Evolutionary conservation across 2,113 vertebrate species (phyloP), one percentile per base, ranked within the genome.

Genomic region (Callipepla squamata): DNA sequence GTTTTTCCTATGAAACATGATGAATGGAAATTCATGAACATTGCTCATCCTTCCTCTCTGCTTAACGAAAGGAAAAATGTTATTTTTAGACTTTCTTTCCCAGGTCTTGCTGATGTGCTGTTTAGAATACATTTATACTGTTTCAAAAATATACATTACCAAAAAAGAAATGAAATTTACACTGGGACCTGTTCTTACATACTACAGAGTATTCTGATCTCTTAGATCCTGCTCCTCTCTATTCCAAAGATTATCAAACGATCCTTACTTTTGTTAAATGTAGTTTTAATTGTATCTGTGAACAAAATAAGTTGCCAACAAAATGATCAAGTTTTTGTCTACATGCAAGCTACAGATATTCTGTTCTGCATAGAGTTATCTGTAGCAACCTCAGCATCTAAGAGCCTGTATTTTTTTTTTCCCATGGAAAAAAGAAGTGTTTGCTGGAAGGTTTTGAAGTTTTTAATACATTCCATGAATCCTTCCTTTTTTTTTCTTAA

Each of bases 1-100:
- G 9, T 88, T 95, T 51, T 94, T 88, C 88, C 85, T 59, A 57
- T 80, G 80, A 88, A 93, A 78, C 40, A 57, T 40, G 61, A 67
- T 47, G 15, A 78, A 61, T 80, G 44, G 47, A 88, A 88, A 5
- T 66, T 93, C 61, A 44, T 75, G 85, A 80, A 69, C 8, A 59
- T 88, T 72, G 90, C 80, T 88, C 85, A 90, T 51, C 55, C 44
- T 59, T 90, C 61, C 68, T 88, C 47, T 85, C 47, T 88, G 32
- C 47, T 40, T 82, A 65, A 59, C 28, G 30, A 70, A 75, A 80
- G 9, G 50, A 8, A 80, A 80, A 80, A 79, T 18, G 38, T 80
- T 80, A 2, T 36, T 63, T 87, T 93, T 74, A 83, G 25, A 25
- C 68, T 85, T 51, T 19, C 51, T 91, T 81, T 94, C 50, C 50